These are phyloP conservation scores for Sylvilagus floridanus DNA, from an alignment of 2,797 vertebrate species.

Conservation along the genomic window DNA sequence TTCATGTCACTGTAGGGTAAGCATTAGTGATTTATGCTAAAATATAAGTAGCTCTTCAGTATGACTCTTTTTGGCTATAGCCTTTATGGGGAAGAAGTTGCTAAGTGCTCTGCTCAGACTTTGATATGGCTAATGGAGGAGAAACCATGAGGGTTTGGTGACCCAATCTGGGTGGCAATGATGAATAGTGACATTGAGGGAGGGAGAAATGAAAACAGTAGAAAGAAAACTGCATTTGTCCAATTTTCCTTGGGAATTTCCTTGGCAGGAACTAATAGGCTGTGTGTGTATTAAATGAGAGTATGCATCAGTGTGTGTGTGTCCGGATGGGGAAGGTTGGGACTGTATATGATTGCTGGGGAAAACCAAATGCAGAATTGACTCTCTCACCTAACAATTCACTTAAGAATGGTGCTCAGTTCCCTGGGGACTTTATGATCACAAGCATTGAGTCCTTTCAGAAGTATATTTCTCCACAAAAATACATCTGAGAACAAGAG, in stretches of 20 bases:
- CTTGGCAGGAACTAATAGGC: not conserved
- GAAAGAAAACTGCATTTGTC: not conserved
- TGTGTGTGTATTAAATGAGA: not conserved
- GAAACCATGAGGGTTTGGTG: not conserved
- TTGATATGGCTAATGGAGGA: not conserved
- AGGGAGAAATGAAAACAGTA: not conserved
- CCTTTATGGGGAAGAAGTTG: not conserved
- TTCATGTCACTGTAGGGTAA: not conserved
- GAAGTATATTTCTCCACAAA: not conserved
- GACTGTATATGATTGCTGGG: not conserved
- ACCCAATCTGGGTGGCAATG: not conserved
- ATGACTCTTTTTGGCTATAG: conserved; percentile 7
- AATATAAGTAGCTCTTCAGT: not conserved
- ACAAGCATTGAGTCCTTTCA: not conserved
- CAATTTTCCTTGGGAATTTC: conserved; percentile 1
- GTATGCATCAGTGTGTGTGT: not conserved
- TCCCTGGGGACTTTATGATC: not conserved
- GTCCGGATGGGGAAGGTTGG: not conserved
- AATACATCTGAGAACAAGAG: conserved; percentile 28
- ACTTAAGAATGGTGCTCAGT: not conserved
- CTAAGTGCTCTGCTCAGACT: not conserved
- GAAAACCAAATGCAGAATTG: not conserved
- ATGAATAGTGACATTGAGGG: not conserved
- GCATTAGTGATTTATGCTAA: not conserved
- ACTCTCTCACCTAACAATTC: not conserved